Evolutionary conservation across 2,888 invertebrate genomes (phyloP).

Genomic region (Tinea semifulvella): DNA sequence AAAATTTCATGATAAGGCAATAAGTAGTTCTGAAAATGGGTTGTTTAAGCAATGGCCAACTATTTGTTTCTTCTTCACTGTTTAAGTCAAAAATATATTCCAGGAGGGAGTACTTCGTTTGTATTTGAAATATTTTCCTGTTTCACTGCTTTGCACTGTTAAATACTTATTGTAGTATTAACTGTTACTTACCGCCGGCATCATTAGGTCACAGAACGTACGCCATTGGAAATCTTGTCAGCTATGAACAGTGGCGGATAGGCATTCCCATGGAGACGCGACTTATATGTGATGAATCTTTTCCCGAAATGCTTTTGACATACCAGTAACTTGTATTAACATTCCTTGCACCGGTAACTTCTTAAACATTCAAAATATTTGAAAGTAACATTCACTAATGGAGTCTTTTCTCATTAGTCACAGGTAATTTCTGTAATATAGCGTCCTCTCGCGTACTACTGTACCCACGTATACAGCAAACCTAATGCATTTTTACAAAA

Average conservation of each 20-base stretch:
- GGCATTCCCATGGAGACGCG: not conserved
- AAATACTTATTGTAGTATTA: too few species aligned
- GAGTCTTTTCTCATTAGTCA: slow-evolving; percentile 12
- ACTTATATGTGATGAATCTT: not conserved
- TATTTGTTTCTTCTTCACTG: too few species aligned
- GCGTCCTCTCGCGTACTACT: slow-evolving; percentile 13
- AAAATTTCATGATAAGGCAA: too few species aligned
- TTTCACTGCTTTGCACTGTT: too few species aligned
- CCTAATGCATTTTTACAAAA: slow-evolving; percentile 9
- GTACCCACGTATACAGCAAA: slow-evolving; percentile 14
- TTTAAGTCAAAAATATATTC: too few species aligned
- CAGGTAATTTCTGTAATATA: slow-evolving; percentile 14
- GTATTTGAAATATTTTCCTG: too few species aligned
- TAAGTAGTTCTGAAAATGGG: too few species aligned
- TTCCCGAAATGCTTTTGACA: not conserved
- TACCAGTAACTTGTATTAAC: slow-evolving; percentile 1
- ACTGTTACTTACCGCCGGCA: too few species aligned
- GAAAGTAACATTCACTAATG: slow-evolving; percentile 11
- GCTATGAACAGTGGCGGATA: not conserved
- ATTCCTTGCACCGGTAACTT: too few species aligned
- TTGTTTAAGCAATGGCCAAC: too few species aligned
- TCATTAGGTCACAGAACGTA: not conserved
- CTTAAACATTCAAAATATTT: not conserved
- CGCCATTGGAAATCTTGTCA: not conserved
- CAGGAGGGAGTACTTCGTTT: too few species aligned